phyloP scores from a whole-genome alignment of 2,113 vertebrate genomes.

The Vireo altiloquus region DNA sequence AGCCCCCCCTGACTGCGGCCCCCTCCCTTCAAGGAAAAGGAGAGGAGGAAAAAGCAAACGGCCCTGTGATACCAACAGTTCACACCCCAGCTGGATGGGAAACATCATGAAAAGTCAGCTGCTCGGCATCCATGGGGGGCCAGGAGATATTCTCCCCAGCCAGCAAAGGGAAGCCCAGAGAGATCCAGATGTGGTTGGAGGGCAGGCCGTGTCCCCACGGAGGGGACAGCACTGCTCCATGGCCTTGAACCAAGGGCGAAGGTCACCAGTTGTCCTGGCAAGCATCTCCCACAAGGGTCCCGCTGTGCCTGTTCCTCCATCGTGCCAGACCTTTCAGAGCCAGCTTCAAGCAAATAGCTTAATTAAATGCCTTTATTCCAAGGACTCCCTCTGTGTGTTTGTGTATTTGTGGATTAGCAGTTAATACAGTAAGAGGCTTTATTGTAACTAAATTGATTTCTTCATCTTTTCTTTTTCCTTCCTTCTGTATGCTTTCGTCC shows the following conservation, averaged over 20 bases:
- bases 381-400: conserved; percentile 50
- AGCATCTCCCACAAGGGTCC: not conserved
- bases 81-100: not conserved
- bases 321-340: not conserved
- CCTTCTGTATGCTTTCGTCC: not conserved
- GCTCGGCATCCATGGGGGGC: not conserved
- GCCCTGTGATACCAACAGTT: not conserved
- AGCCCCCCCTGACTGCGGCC: fast-evolving
- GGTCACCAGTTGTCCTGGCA: not conserved
- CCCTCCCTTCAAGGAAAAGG: not conserved
- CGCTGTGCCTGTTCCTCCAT: fast-evolving
- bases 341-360: conserved; percentile 14
- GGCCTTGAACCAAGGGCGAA: not conserved
- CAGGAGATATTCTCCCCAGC: not conserved
- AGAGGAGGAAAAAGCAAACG: not conserved
- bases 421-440: conserved; percentile 56
- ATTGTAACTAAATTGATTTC: conserved; percentile 52
- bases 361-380: conserved; percentile 52
- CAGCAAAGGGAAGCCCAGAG: not conserved
- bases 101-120: not conserved
- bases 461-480: not conserved
- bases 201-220: fast-evolving
- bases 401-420: conserved; percentile 53
- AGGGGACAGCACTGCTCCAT: not conserved
- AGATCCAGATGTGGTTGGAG: fast-evolving